These are phyloP conservation scores for Syngnathus acus DNA, from an alignment of 2,797 vertebrate species.

Conservation along the genomic window DNA sequence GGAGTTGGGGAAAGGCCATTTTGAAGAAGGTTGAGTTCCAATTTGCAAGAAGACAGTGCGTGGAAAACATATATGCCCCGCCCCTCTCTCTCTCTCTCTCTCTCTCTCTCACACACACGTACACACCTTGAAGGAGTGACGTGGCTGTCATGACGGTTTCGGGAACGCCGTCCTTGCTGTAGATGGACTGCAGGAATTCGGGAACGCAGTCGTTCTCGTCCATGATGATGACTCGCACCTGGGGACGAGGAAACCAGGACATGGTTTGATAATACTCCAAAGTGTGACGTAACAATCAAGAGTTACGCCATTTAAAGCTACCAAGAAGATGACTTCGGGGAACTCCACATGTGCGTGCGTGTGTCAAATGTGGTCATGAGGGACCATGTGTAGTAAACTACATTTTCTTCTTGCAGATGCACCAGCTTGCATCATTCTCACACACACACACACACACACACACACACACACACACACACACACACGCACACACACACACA, in stretches of 20 bases:
- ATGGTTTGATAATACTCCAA: not conserved
- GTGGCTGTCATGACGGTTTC: constrained; percentile 84
- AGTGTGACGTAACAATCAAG: too few relatives aligned
- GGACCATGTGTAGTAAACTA: not conserved
- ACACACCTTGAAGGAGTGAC: constrained; percentile 79
- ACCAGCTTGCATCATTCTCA: not conserved
- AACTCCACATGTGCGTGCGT: not conserved
- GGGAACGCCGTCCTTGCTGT: constrained; percentile 77
- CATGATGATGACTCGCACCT: constrained; percentile 78
- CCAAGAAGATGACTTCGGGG: too few relatives aligned
- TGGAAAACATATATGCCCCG: too few relatives aligned
- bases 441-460: not conserved
- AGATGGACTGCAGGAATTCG: constrained; percentile 84
- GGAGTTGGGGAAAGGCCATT: not conserved
- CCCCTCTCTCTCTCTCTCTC: too few relatives aligned
- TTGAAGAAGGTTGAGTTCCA: too few relatives aligned
- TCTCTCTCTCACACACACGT: too few relatives aligned
- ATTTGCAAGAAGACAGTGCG: too few relatives aligned
- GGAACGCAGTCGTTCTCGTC: constrained; percentile 83
- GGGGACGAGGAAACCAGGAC: not conserved
- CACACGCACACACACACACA: not conserved
- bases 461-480: constrained; percentile 7
- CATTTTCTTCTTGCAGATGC: not conserved
- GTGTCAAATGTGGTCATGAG: not conserved
- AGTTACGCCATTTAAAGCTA: too few relatives aligned